Conservation (phyloP, 1,140 invertebrate genomes). For the Marisa cornuarietis region DNA sequence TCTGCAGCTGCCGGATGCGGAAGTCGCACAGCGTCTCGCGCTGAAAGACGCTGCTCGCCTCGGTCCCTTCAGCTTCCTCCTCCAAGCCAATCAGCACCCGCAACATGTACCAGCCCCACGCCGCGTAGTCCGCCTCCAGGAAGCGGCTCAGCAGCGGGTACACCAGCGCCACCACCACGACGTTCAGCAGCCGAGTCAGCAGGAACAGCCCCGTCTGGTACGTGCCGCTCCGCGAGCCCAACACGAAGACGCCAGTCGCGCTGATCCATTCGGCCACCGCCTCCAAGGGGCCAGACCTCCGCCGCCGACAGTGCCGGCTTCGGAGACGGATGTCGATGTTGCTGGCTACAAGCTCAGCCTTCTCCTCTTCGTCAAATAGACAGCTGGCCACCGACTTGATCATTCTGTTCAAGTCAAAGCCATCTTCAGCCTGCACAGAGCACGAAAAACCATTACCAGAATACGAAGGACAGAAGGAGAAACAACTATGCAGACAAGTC, state of each 20-base stretch:
- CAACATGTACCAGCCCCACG: conserved; percentile 25
- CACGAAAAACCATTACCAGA: no score
- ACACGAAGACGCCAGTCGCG: conserved; percentile 40
- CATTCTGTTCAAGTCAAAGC: conserved; percentile 15
- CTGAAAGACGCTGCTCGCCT: conserved; percentile 62
- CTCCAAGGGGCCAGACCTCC: conserved; percentile 10
- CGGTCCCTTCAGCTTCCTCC: conserved; percentile 63
- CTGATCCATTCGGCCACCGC: conserved; percentile 47
- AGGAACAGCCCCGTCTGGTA: conserved; percentile 67
- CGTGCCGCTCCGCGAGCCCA: conserved; percentile 65
- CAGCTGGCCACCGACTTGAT: conserved; percentile 23
- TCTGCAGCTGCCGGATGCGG: conserved; percentile 66
- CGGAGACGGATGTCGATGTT: conserved; percentile 57
- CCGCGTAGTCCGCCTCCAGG: conserved; percentile 33
- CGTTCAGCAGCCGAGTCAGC: conserved; percentile 48
- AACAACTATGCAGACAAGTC: no score
- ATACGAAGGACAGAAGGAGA: no score
- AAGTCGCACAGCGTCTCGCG: conserved; percentile 70
- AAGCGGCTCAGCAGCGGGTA: conserved; percentile 56
- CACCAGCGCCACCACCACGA: conserved; percentile 48
- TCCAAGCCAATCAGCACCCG: conserved; percentile 34
- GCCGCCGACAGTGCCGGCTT: conserved; percentile 34
- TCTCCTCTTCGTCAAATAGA: conserved; percentile 25
- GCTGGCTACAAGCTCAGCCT: conserved; percentile 25
- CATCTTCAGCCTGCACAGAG: no score